Evolutionary conservation across 2,888 invertebrate genomes (phyloP), one percentile per base, ranked within the genome.

Genomic region (Carabus problematicus): DNA sequence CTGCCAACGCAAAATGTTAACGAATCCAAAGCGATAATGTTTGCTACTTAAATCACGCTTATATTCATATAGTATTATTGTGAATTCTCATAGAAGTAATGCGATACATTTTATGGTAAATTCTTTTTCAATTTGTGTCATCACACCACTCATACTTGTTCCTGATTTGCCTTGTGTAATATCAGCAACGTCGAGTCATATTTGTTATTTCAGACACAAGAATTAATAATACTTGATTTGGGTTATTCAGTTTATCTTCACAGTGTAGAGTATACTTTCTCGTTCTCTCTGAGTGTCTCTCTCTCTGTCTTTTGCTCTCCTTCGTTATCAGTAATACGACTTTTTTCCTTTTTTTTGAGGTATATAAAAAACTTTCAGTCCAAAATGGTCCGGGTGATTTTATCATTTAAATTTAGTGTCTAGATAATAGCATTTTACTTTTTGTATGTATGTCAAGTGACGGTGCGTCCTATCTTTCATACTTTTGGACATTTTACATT

Each of bases 371-470:
- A 54, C 56, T 39, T 40, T 11, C 29, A 29, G 11, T 39, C 56
- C 8, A n/a, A n/a, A 8, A n/a, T 39, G 18, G 29, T 11, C 55
- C 14, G 40, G 56, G 60, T 52, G 67, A 67, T 67, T 67, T 67
- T 67, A 67, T 67, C 67, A 67, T 67, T 67, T 54, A 67, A 67
- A 67, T 67, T 67, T 67, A 67, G 60, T 60, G 67, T 67, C 67
- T 58, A 67, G 67, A 67, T 67, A 67, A 67, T 67, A 49, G 59
- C 52, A 67, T 47, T 52, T n/a, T n/a, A n/a, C n/a, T 67, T 67
- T 67, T 6, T 29, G 29, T 29, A 6, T 29, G 3, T 3, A 29
- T 60, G 41, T 67, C 66, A 58, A 58, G 47, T 41, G 60, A 11
- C 11, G 19, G 49, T 8, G 58, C 40, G 14, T 49, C 29, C 67